phyloP scores from a whole-genome alignment of 2,113 vertebrate species.

The Lepus americanus region DNA sequence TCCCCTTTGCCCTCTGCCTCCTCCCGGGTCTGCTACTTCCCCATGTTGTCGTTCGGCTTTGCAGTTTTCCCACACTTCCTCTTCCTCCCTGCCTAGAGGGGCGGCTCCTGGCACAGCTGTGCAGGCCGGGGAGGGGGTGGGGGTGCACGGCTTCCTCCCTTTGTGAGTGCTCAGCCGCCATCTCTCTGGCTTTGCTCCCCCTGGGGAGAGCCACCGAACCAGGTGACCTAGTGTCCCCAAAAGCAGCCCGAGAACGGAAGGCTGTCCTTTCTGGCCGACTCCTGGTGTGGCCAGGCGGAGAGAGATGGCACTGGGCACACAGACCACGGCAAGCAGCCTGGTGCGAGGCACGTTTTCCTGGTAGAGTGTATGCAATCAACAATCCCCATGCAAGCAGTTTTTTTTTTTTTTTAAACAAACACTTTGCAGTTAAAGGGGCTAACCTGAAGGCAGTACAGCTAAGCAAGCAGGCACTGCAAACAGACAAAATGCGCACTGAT shows the following conservation, averaged over 20 bases:
- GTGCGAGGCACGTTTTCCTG: constrained; percentile 10
- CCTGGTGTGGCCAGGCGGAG: background rate
- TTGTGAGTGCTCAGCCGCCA: constrained; percentile 53
- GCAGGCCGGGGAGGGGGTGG: background rate
- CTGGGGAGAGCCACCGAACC: background rate
- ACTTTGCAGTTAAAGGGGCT: background rate
- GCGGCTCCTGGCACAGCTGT: constrained; percentile 61
- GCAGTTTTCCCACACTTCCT: constrained; percentile 51
- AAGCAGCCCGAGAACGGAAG: background rate
- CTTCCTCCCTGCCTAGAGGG: constrained; percentile 56
- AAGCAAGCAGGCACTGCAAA: background rate
- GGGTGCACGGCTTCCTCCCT: constrained; percentile 66
- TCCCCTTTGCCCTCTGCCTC: constrained; percentile 29
- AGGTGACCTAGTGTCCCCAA: constrained; percentile 9
- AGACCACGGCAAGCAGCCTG: background rate
- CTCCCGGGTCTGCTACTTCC: background rate
- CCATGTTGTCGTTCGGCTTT: background rate
- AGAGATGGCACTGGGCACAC: background rate
- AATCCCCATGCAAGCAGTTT: background rate
- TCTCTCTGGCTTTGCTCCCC: constrained; percentile 17
- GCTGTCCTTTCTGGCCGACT: background rate
- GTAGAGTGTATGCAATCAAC: background rate
- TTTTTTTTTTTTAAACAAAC: no score
- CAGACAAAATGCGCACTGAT: background rate
- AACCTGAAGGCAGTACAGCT: background rate